Percentiles rank a stretch among this genome's conserved stretches.
Conservation (phyloP, 2,888 invertebrate genomes). For the Aphrophora alni region DNA sequence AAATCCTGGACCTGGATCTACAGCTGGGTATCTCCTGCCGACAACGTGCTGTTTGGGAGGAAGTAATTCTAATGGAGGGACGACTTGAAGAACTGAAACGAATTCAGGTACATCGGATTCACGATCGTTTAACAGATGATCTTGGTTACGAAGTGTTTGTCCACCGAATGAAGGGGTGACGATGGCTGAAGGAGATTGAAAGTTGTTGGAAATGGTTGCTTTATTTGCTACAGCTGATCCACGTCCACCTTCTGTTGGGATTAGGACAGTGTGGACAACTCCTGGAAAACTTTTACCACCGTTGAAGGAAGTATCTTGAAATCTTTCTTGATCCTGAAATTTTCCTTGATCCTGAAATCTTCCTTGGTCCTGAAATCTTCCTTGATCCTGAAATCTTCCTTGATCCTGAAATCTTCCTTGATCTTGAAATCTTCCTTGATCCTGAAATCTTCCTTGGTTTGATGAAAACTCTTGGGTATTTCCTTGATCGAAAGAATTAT, state of each 20-base stretch:
- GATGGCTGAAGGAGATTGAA: background rate
- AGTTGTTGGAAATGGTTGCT: background rate
- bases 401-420: background rate
- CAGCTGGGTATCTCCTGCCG: conserved; percentile 16
- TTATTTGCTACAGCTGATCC: background rate
- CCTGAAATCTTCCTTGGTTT: too few relatives aligned
- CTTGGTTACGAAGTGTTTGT: background rate
- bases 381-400: background rate
- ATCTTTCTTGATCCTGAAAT: background rate
- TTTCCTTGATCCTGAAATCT: background rate
- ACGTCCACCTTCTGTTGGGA: background rate
- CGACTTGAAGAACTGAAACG: background rate
- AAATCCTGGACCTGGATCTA: conserved; percentile 23
- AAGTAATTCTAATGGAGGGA: conserved; percentile 18
- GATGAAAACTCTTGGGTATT: too few relatives aligned
- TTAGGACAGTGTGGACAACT: background rate
- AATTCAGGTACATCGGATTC: background rate
- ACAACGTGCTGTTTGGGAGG: conserved; percentile 33
- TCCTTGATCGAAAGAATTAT: too few relatives aligned
- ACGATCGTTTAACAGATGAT: background rate
- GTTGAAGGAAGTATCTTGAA: background rate
- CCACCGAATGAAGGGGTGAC: background rate
- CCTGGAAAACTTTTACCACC: background rate
- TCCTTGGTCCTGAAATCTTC: background rate
- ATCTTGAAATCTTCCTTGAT: background rate